A percentile compares a stretch with the other conserved stretches of the same genome.
These are phyloP conservation scores for Corythucha ciliata DNA, from an alignment of 2,888 invertebrate species.

Conservation along the genomic window DNA sequence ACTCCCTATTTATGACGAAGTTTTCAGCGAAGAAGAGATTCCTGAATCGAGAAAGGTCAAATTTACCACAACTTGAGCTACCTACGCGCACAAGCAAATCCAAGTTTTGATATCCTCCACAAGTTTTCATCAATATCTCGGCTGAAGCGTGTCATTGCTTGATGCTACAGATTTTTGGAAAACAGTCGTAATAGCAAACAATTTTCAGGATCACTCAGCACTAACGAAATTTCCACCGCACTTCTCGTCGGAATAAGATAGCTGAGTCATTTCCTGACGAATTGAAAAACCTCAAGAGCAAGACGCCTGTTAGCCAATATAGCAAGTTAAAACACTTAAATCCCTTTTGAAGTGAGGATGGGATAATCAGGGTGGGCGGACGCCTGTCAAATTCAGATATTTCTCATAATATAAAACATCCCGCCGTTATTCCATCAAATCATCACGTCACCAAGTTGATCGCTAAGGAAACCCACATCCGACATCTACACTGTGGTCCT, in stretches of 20 bases:
- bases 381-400: conserved; percentile 3
- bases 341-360: conserved; percentile 7
- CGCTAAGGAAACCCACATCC: not conserved
- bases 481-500: not conserved
- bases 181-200: not conserved
- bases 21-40: not conserved
- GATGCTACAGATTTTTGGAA: not conserved
- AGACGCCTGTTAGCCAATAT: too few relatives aligned
- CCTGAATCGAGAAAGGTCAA: conserved; percentile 3
- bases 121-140: not conserved
- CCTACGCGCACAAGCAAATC: not conserved
- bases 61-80: too few relatives aligned
- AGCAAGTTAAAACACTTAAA: not conserved
- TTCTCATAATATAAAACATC: not conserved
- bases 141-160: not conserved
- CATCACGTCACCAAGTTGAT: not conserved
- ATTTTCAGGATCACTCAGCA: not conserved
- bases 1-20: too few relatives aligned
- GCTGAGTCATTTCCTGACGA: not conserved
- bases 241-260: not conserved
- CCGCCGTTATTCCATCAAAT: not conserved
- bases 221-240: not conserved
- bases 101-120: not conserved
- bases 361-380: conserved; percentile 17
- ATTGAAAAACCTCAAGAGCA: not conserved